These are phyloP conservation scores for Aphyosemion australe DNA, from an alignment of 2,113 vertebrate species.

Conservation along the genomic window DNA sequence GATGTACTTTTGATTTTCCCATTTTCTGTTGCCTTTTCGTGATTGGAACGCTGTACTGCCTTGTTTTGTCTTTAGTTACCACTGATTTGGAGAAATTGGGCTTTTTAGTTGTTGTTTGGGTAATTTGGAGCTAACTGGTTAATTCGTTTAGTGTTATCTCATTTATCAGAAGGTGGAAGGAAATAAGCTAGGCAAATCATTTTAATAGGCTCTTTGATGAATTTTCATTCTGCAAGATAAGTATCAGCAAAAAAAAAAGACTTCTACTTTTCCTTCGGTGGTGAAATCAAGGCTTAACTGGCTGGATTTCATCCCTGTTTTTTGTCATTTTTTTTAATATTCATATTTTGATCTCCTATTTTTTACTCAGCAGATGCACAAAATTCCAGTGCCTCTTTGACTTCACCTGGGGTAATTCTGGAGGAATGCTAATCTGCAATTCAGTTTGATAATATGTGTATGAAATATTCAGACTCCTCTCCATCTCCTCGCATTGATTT, in stretches of 20 bases:
- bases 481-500: conserved; percentile 25
- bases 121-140: conserved; percentile 65
- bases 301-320: neutral
- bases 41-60: neutral
- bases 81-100: neutral
- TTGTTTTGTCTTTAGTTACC: no score
- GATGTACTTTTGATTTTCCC: no score
- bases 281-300: conserved; percentile 19
- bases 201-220: conserved; percentile 66
- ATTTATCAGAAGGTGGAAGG: conserved; percentile 52
- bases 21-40: no score
- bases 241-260: conserved; percentile 48
- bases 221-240: conserved; percentile 45
- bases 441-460: conserved; percentile 69
- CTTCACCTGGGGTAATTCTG: conserved; percentile 67
- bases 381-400: conserved; percentile 33
- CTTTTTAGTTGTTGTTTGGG: conserved; percentile 51
- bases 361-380: conserved; percentile 18
- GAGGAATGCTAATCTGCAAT: conserved; percentile 63
- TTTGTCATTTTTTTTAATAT: conserved; percentile 34
- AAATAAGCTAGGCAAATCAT: conserved; percentile 54
- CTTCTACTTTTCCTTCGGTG: conserved; percentile 31
- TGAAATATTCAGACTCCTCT: conserved; percentile 71
- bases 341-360: conserved; percentile 24
- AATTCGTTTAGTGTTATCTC: conserved; percentile 72